Percentiles rank a stretch among this genome's conserved stretches.
Evolutionary conservation across 2,888 invertebrate genomes (phyloP).

Genomic region (Minunthozetes semirufus): DNA sequence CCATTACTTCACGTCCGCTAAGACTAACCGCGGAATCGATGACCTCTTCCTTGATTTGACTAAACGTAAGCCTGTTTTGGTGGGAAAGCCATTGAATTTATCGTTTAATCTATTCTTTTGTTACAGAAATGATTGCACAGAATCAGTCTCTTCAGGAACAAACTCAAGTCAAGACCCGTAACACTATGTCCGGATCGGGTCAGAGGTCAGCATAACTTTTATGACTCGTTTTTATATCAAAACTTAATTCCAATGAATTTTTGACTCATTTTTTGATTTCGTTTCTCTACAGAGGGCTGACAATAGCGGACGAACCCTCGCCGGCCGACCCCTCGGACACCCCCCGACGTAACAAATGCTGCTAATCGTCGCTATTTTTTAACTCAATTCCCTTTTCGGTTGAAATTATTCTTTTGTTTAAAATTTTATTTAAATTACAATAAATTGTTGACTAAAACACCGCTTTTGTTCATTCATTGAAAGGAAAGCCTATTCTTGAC

Average conservation of each 20-base stretch:
- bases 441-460: too few species aligned
- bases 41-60: constrained; percentile 42
- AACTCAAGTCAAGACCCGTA: background rate
- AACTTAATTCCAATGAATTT: background rate
- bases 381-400: too few species aligned
- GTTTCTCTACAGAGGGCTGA: background rate
- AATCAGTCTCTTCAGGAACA: constrained; percentile 4
- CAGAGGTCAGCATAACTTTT: background rate
- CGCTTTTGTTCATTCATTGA: too few species aligned
- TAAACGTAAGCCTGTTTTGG: constrained; percentile 34
- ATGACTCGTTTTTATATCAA: too few species aligned
- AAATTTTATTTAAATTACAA: too few species aligned
- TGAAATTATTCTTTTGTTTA: too few species aligned
- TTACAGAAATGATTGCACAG: background rate
- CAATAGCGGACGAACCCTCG: background rate
- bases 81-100: background rate
- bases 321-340: background rate
- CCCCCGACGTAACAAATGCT: background rate
- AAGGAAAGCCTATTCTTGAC: too few species aligned
- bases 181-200: background rate
- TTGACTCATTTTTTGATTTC: background rate
- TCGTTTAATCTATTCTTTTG: background rate
- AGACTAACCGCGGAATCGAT: constrained; percentile 63
- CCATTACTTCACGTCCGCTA: constrained; percentile 89
- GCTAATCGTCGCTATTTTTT: background rate